phyloP scores from a whole-genome alignment of 1,140 invertebrate species.

The Heterodera carotae region DNA sequence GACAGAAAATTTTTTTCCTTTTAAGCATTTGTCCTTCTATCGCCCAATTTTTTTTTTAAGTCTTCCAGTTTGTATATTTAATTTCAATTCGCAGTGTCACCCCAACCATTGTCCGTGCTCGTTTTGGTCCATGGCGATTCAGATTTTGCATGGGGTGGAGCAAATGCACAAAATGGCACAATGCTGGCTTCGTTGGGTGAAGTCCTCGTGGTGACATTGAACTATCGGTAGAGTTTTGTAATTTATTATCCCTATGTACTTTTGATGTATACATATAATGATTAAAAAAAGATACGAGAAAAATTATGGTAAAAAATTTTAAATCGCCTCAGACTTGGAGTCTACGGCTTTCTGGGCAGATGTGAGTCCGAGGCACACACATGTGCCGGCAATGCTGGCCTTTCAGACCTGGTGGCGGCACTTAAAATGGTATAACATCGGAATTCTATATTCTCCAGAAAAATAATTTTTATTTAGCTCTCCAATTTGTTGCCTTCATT shows the following conservation, averaged over 20 bases:
- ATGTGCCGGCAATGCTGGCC: slow-evolving; percentile 61
- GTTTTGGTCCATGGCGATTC: slow-evolving; percentile 62
- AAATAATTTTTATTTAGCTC: slow-evolving; percentile 22
- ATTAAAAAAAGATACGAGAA: not conserved
- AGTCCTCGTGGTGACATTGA: slow-evolving; percentile 64
- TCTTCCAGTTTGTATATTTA: slow-evolving; percentile 24
- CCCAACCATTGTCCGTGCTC: slow-evolving; percentile 43
- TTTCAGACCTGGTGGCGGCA: slow-evolving; percentile 64
- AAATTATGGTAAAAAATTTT: slow-evolving; percentile 13
- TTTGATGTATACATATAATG: slow-evolving; percentile 1
- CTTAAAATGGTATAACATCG: slow-evolving; percentile 66
- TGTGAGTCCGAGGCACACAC: slow-evolving; percentile 62
- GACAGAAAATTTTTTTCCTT: not conserved
- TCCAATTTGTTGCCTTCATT: slow-evolving; percentile 63
- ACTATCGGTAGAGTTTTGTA: slow-evolving; percentile 57
- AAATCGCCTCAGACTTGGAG: slow-evolving; percentile 16
- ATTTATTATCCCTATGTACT: slow-evolving; percentile 45
- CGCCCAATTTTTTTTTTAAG: not conserved
- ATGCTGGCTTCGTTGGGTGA: slow-evolving; percentile 59
- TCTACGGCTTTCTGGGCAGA: slow-evolving; percentile 60
- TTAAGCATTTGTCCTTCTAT: too few relatives aligned
- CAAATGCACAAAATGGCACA: slow-evolving; percentile 63
- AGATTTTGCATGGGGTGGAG: slow-evolving; percentile 61
- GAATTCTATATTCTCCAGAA: not conserved
- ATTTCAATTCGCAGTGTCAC: slow-evolving; percentile 25